These are phyloP conservation scores for Dyspetes luteomarginatus DNA, from an alignment of 2,888 invertebrate genomes.

Conservation along the genomic window DNA sequence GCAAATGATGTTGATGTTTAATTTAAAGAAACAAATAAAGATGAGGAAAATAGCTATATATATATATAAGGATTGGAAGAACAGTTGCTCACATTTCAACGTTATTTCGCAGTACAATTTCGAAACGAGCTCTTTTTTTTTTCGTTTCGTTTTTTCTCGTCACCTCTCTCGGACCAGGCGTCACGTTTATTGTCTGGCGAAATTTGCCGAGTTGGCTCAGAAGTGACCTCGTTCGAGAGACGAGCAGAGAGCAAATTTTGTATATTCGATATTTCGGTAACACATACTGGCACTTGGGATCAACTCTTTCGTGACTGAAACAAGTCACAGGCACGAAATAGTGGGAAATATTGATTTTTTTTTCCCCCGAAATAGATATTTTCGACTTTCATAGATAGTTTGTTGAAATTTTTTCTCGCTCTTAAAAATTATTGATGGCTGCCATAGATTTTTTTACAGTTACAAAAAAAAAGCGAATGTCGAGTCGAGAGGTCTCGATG, in stretches of 20 bases:
- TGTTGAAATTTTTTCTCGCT: no score
- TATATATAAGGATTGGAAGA: background rate
- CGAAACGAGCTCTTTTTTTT: background rate
- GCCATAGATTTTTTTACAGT: no score
- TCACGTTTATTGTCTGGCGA: background rate
- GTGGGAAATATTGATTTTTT: background rate
- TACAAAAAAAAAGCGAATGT: no score
- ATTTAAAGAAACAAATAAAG: background rate
- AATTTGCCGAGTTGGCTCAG: background rate
- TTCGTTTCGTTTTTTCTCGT: background rate
- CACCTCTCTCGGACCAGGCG: background rate
- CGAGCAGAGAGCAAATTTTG: background rate
- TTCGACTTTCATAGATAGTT: no score
- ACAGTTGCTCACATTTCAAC: background rate
- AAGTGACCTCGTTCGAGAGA: background rate
- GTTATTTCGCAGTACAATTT: background rate
- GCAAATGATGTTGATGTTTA: background rate
- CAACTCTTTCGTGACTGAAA: no score
- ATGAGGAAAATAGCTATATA: background rate
- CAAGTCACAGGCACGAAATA: no score
- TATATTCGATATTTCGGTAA: background rate
- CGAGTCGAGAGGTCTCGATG: no score
- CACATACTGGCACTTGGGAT: background rate
- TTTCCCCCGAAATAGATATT: no score
- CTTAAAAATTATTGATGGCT: no score